phyloP scores from a whole-genome alignment of 2,888 invertebrate species.

The Dryocosmus kuriphilus region DNA sequence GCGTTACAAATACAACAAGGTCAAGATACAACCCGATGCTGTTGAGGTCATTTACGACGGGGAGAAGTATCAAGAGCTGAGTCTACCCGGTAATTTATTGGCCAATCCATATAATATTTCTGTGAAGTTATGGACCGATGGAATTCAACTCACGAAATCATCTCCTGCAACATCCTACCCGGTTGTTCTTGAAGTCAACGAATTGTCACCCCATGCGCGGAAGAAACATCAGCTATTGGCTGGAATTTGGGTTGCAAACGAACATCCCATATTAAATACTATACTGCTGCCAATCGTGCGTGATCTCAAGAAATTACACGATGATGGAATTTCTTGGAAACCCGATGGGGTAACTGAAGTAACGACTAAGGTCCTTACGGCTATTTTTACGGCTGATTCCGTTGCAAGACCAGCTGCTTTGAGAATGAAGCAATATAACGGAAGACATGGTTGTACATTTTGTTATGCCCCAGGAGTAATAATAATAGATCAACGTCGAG shows the following conservation, averaged over 20 bases:
- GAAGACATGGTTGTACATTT: constrained; percentile 48
- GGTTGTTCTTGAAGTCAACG: constrained; percentile 45
- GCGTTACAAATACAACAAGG: constrained; percentile 17
- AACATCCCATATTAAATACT: constrained; percentile 44
- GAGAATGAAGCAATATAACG: constrained; percentile 50
- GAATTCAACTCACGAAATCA: constrained; percentile 33
- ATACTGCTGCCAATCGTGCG: constrained; percentile 32
- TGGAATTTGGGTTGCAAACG: constrained; percentile 45
- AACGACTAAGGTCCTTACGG: constrained; percentile 38
- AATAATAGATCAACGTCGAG: constrained; percentile 12
- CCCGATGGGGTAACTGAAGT: constrained; percentile 35
- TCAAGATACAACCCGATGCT: constrained; percentile 5
- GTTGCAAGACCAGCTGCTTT: constrained; percentile 42
- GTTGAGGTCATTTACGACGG: constrained; percentile 46
- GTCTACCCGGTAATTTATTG: constrained; percentile 37
- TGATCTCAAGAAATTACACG: constrained; percentile 1
- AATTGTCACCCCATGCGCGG: constrained; percentile 46
- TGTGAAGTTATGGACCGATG: constrained; percentile 47
- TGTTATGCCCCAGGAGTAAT: constrained; percentile 43
- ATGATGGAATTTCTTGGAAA: constrained; percentile 40
- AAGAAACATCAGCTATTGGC: constrained; percentile 46
- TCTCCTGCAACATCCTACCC: constrained; percentile 40
- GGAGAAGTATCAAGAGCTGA: constrained; percentile 25
- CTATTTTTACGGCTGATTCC: constrained; percentile 44
- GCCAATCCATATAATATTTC: constrained; percentile 45